Percentiles rank a stretch among this genome's conserved stretches.
Evolutionary conservation across 2,888 invertebrate genomes (phyloP).

Genomic region (Theodoxus fluviatilis): DNA sequence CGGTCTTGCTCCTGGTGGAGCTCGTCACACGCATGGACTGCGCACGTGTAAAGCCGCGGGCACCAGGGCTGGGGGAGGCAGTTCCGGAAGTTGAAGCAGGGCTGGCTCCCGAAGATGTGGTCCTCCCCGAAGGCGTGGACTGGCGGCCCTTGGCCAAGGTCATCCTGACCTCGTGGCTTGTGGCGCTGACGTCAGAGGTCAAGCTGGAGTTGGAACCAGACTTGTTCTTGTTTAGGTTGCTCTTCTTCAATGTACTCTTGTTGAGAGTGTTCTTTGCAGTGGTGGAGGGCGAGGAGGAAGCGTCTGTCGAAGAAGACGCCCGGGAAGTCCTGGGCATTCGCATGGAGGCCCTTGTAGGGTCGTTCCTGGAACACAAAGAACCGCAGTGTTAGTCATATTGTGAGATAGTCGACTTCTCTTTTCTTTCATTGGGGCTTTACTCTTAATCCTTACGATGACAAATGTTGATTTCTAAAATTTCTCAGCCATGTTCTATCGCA

Average conservation of each 20-base stretch:
- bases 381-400: constrained; percentile 23
- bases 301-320: constrained; percentile 24
- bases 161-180: constrained; percentile 2
- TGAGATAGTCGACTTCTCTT: constrained; percentile 21
- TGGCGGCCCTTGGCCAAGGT: constrained; percentile 1
- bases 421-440: too few relatives aligned
- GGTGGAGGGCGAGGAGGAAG: constrained; percentile 22
- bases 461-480: too few relatives aligned
- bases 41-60: constrained; percentile 31
- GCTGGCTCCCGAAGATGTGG: constrained; percentile 35
- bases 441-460: too few relatives aligned
- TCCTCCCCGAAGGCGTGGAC: constrained; percentile 22
- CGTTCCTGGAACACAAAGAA: constrained; percentile 25
- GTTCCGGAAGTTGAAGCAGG: constrained; percentile 30
- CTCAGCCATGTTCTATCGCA: too few relatives aligned
- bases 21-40: constrained; percentile 38
- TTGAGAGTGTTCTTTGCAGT: constrained; percentile 24
- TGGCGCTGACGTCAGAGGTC: background rate
- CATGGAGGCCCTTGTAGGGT: constrained; percentile 26
- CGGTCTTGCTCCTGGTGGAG: constrained; percentile 40
- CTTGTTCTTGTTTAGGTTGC: constrained; percentile 35
- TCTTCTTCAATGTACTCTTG: background rate
- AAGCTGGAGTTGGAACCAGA: constrained; percentile 42
- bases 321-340: constrained; percentile 26
- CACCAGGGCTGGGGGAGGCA: constrained; percentile 28